Evolutionary conservation across 2,113 vertebrate species (phyloP).

Genomic region (Bufo gargarizans): DNA sequence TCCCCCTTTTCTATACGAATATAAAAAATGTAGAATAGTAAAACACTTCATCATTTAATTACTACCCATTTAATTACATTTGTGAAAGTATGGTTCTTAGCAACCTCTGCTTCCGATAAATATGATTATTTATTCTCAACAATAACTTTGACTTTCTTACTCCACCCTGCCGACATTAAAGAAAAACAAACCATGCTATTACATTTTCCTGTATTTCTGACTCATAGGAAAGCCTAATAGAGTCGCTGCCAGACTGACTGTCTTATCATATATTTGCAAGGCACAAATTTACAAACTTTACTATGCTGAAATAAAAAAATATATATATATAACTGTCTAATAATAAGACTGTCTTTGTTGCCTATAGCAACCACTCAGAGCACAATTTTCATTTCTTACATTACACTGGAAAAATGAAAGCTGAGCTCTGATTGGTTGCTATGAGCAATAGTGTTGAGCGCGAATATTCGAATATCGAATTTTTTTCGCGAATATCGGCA

Average conservation of each 20-base stretch:
- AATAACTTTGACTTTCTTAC: conserved; percentile 12
- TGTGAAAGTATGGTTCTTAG: not conserved
- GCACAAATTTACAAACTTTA: not conserved
- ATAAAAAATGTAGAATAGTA: not conserved
- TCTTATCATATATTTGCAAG: not conserved
- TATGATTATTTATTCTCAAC: not conserved
- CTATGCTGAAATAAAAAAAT: too few relatives aligned
- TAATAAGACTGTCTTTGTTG: too few relatives aligned
- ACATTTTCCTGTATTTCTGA: conserved; percentile 1
- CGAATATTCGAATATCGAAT: too few relatives aligned
- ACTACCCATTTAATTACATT: not conserved
- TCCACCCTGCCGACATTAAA: not conserved
- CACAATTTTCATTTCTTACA: too few relatives aligned
- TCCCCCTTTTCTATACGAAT: too few relatives aligned
- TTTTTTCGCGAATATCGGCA: too few relatives aligned
- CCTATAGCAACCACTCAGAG: too few relatives aligned
- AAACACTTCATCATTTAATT: not conserved
- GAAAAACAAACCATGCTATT: not conserved
- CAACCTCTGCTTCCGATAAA: too few relatives aligned
- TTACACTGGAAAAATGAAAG: too few relatives aligned
- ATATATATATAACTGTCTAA: too few relatives aligned
- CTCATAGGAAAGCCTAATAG: not conserved
- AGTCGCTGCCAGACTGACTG: not conserved
- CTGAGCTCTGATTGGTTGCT: too few relatives aligned
- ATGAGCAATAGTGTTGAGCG: too few relatives aligned